Base-by-base conservation (phyloP, 37 sponge, comb jelly and placozoan genomes). In the Petrosia ficiformis region DNA sequence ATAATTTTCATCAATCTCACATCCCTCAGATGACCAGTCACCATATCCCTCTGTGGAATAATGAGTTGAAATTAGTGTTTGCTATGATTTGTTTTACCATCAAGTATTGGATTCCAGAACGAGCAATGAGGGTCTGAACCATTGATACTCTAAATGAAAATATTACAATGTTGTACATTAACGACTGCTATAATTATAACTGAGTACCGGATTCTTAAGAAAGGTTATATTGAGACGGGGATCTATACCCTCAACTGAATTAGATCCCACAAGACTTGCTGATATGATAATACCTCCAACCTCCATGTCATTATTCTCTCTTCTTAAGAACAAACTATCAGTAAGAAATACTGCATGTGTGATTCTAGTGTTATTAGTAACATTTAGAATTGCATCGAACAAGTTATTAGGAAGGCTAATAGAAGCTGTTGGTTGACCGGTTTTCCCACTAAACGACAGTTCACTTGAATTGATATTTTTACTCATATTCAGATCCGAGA, bases 11-110 rank as follows among this genome's bases (percentile, higher is more conserved):
- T 11, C 25, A n/a, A 44, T 70, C 1, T 11, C 2, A 38, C 71
- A 39, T 19, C 85, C 85, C 1, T 78, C 74, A 63, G 38, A 32
- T 1, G 85, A 84, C 85, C 85, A 84, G 4, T 41, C 85, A 28
- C 85, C 85, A 56, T 72, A 73, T 39, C 73, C 68, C 2, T 67
- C 37, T 79, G 40, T 2, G 67, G 25, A 19, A 6, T 38, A 24
- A 67, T 43, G 2, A 11, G 19, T 26, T 37, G 24, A 16, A 66
- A 21, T 21, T 25, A n/a, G n/a, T n/a, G 30, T 30, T 56, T 1
- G 1, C 26, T 57, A 16, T 30, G 1, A 10, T 54, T 14, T 6
- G 4, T 48, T 72, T 44, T 6, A 68, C 73, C 82, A 35, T 84
- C 85, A 21, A 72, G 73, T 25, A 36, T 26, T 37, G 77, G 79